phyloP scores from a whole-genome alignment of 2,797 vertebrate species.

The Champsocephalus esox region DNA sequence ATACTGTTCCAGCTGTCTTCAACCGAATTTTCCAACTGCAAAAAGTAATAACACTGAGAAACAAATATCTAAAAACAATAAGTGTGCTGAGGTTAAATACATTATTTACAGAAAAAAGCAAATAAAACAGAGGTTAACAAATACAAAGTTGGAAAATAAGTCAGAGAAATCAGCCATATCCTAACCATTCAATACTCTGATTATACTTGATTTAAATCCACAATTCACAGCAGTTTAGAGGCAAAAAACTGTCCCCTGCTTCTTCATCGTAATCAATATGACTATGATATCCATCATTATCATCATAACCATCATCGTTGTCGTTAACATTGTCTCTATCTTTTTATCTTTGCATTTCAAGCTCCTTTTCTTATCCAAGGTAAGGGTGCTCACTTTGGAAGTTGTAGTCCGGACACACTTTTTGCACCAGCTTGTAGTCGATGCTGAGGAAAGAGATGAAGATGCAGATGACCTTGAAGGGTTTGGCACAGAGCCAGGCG shows the following conservation, averaged over 20 bases:
- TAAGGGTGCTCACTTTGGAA: conserved; percentile 97
- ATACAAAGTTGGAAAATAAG: conserved; percentile 75
- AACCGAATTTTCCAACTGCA: conserved; percentile 69
- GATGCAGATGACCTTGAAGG: conserved; percentile 99
- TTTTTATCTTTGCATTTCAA: conserved; percentile 44
- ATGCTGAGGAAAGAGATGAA: conserved; percentile 98
- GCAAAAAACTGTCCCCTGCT: conserved; percentile 72
- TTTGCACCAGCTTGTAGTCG: conserved; percentile 98
- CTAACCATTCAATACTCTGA: conserved; percentile 70
- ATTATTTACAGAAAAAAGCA: conserved; percentile 82
- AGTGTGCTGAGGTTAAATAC: conserved; percentile 70
- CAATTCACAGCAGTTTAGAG: conserved; percentile 73
- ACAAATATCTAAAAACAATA: conserved; percentile 80
- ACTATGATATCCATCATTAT: conserved; percentile 63
- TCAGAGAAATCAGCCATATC: conserved; percentile 63
- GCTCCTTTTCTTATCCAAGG: conserved; percentile 86
- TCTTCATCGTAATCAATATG: conserved; percentile 72
- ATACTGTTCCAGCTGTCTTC: conserved; percentile 65
- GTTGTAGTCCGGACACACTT: conserved; percentile 98
- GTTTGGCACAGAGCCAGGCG: conserved; percentile 96
- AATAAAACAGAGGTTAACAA: conserved; percentile 73
- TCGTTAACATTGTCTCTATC: conserved; percentile 58
- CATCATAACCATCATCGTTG: conserved; percentile 52
- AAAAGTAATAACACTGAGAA: conserved; percentile 76
- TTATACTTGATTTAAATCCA: conserved; percentile 79